These are phyloP conservation scores for Mesocentrotus franciscanus DNA, from an alignment of 53 echinoderm and acorn worm species.

Conservation along the genomic window DNA sequence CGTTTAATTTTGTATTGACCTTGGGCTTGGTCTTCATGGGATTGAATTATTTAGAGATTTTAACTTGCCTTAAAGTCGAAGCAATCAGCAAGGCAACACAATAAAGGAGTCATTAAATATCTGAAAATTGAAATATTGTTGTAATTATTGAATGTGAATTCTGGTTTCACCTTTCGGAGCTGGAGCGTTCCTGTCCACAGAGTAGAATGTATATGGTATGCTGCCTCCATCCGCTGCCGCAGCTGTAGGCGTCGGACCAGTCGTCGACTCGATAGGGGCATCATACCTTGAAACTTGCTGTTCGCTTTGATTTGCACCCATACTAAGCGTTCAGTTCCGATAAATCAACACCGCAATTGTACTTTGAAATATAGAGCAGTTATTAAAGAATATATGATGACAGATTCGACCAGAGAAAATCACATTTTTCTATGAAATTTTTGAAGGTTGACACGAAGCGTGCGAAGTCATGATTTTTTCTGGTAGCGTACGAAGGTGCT, in stretches of 20 bases:
- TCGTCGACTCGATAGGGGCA: constrained; percentile 56
- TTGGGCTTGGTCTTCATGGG: no score
- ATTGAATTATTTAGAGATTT: no score
- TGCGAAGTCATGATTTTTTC: not conserved
- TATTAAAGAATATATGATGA: not conserved
- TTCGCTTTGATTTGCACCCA: constrained; percentile 63
- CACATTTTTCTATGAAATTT: not conserved
- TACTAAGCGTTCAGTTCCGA: not conserved
- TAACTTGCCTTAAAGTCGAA: no score
- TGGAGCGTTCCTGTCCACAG: constrained; percentile 59
- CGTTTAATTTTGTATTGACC: no score
- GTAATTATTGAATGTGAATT: no score
- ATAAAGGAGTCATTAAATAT: no score
- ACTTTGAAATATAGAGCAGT: not conserved
- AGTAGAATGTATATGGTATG: constrained; percentile 66
- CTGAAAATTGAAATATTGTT: no score
- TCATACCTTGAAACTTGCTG: constrained; percentile 11
- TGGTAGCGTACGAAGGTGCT: no score
- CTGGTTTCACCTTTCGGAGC: not conserved
- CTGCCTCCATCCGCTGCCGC: constrained; percentile 56
- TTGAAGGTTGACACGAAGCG: not conserved
- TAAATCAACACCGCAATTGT: not conserved
- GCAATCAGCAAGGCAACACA: no score
- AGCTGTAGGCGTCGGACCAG: constrained; percentile 8
- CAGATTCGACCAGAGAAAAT: not conserved